Conservation (phyloP, 2,113 vertebrate species). For the Tachuris rubrigastra region DNA sequence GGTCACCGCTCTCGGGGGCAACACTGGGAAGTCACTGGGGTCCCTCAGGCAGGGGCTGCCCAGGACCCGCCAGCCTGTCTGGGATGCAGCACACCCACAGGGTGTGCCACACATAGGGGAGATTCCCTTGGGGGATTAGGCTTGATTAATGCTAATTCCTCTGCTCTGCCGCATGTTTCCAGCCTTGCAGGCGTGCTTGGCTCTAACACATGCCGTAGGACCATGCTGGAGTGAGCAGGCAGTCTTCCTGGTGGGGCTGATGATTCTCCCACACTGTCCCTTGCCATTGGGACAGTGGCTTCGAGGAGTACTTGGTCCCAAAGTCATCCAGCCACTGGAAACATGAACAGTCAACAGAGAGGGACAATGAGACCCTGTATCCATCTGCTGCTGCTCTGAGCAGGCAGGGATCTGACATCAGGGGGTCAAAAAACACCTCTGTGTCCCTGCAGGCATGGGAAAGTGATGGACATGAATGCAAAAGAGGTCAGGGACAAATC, state of each 20-base stretch:
- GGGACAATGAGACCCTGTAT: background rate
- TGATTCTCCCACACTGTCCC: background rate
- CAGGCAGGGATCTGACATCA: background rate
- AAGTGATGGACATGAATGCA: background rate
- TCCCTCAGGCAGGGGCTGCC: background rate
- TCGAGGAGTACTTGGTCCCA: background rate
- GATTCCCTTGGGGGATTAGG: background rate
- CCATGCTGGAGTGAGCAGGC: background rate
- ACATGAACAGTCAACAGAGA: background rate
- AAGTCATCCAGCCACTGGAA: background rate
- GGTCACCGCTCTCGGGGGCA: background rate
- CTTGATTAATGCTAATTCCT: conserved; percentile 42
- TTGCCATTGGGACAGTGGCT: background rate
- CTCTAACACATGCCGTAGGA: background rate
- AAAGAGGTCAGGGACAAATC: background rate
- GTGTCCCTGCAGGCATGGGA: background rate
- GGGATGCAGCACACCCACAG: background rate
- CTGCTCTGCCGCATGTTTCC: background rate
- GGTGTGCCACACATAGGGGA: rapidly evolving
- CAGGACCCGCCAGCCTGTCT: background rate
- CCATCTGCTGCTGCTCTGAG: background rate
- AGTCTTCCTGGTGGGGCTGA: background rate
- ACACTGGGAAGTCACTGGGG: background rate
- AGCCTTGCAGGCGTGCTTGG: background rate
- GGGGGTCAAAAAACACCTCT: background rate